Evolutionary conservation across 2,797 vertebrate genomes (phyloP), one percentile per base, ranked within the genome.

Genomic region (Oryzias sinensis): DNA sequence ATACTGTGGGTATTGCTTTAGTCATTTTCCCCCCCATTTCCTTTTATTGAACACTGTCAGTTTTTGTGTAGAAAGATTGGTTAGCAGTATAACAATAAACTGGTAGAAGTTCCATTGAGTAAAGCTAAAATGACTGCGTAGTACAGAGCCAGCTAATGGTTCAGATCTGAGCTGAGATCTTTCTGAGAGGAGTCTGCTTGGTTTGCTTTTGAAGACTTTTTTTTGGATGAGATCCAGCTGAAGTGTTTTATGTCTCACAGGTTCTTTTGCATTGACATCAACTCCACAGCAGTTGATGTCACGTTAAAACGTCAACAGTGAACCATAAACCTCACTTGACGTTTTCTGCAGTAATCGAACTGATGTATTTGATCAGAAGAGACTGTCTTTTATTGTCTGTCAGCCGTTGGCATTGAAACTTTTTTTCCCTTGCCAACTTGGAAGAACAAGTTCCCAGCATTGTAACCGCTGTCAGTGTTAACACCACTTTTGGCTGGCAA

Each of bases 381-480:
- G 11, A 5, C 14, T 29, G 18, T 41, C 47, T 53, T 65, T 64
- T 43, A 49, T 18, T 18, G 18, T 18, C 44, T 67, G 49, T 43
- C 49, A 22, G 44, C 42, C 48, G 17, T 40, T n/a, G 41, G 5
- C 25, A 25, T 2, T 22, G 22, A 53, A 20, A 18, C 20, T 24
- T 4, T 1, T 49, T 22, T 14, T 40, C 46, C 51, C 7, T 59
- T 56, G n/a, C 11, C 24, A 40, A 29, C 59, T 58, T 61, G 27
- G 16, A 54, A 62, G 58, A 2, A 3, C 51, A 24, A 46, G 9
- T 42, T 27, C 14, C n/a, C 54, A 8, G 14, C 20, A 44, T 60
- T 49, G 17, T 24, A 44, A 43, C 45, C 48, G 2, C 14, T 44
- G 40, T 53, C 43, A 45, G n/a, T 24, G 42, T 49, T 43, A 49